Evolutionary conservation across 1,140 invertebrate species (phyloP).

Genomic region (Pseudomyrmex sp.): DNA sequence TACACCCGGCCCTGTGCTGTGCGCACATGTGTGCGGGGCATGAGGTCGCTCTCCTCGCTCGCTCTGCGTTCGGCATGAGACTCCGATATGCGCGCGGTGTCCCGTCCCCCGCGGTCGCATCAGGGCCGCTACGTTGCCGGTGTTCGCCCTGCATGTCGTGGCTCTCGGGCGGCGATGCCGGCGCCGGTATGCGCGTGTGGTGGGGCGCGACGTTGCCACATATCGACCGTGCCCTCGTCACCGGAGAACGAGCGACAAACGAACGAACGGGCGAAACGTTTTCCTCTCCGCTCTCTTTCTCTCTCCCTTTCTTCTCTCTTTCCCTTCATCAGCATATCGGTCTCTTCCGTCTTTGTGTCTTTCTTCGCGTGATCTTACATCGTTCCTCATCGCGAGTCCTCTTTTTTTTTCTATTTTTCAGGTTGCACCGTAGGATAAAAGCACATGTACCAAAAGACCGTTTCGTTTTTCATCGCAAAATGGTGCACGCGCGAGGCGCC

Average conservation of each 20-base stretch:
- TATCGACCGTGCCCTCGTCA: constrained; percentile 81
- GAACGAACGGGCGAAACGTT: constrained; percentile 42
- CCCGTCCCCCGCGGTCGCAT: constrained; percentile 67
- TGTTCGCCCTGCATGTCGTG: constrained; percentile 50
- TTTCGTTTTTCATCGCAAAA: constrained; percentile 17
- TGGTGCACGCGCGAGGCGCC: constrained; percentile 51
- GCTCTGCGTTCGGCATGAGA: constrained; percentile 52
- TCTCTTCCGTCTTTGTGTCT: not conserved
- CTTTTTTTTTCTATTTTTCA: constrained; percentile 4
- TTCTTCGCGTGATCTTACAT: not conserved
- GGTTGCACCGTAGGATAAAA: too few species aligned
- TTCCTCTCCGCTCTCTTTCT: constrained; percentile 10
- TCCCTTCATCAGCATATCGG: not conserved
- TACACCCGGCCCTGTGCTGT: constrained; percentile 42
- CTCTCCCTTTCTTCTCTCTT: not conserved
- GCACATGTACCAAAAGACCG: not conserved
- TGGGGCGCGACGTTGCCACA: constrained; percentile 81
- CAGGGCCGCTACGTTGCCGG: constrained; percentile 68
- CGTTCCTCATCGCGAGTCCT: not conserved
- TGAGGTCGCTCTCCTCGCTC: constrained; percentile 75
- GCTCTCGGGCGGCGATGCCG: constrained; percentile 59
- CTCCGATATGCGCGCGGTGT: constrained; percentile 8
- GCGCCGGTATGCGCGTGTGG: constrained; percentile 64
- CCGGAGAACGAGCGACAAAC: constrained; percentile 62
- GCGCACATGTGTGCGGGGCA: constrained; percentile 75